Evolutionary conservation across 2,797 vertebrate species (phyloP).

Genomic region (Mergus octosetaceus): DNA sequence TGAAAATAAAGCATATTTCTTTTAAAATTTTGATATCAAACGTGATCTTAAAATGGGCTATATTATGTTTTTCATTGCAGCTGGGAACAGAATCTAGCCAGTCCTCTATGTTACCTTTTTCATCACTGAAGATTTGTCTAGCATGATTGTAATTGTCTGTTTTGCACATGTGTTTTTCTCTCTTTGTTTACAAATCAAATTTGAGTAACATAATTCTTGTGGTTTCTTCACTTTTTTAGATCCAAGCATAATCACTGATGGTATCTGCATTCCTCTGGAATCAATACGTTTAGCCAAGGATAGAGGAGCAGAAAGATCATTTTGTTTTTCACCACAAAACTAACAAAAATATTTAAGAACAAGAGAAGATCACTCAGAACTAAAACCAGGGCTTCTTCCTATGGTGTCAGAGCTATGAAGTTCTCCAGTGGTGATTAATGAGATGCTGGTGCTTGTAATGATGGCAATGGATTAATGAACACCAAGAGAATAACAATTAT

Average conservation of each 20-base stretch:
- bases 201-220: background rate
- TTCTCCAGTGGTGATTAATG: background rate
- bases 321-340: background rate
- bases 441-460: background rate
- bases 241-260: background rate
- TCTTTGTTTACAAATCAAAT: background rate
- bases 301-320: background rate
- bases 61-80: background rate
- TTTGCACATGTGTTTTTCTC: background rate
- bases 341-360: background rate
- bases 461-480: background rate
- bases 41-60: background rate
- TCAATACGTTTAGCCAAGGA: background rate
- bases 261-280: background rate
- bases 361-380: background rate
- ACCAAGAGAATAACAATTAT: background rate
- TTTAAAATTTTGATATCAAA: background rate
- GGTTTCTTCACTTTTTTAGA: background rate
- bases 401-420: background rate
- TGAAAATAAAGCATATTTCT: background rate
- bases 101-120: background rate
- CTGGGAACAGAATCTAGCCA: background rate
- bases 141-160: background rate
- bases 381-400: background rate
- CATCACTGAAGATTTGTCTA: background rate